Evolutionary conservation across 2,797 vertebrate genomes (phyloP).

Genomic region (Gallinago solitaria): DNA sequence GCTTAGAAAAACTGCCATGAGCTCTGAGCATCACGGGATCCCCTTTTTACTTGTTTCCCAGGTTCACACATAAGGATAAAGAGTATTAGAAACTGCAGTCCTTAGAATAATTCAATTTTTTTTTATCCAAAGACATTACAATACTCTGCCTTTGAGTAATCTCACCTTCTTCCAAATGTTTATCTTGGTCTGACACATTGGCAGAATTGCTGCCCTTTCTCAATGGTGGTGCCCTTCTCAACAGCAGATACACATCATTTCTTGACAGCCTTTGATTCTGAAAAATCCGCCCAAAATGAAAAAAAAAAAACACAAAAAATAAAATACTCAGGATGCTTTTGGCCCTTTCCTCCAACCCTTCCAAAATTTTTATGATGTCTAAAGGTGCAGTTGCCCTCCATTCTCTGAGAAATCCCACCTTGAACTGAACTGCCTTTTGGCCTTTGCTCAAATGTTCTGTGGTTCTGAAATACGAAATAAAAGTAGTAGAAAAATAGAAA

Average conservation of each 20-base stretch:
- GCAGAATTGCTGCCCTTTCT: neutral
- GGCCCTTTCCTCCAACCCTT: neutral
- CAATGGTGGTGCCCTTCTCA: neutral
- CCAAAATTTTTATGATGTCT: neutral
- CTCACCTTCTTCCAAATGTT: neutral
- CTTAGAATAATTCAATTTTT: neutral
- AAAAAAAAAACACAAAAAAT: too few species aligned
- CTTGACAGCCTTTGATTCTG: neutral
- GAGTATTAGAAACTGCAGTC: neutral
- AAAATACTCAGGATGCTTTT: neutral
- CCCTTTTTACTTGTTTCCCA: neutral
- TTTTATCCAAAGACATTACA: neutral
- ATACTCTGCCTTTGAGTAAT: neutral
- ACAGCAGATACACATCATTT: neutral
- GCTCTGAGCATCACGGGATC: neutral
- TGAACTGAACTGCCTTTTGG: neutral
- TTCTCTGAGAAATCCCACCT: neutral
- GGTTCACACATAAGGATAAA: neutral
- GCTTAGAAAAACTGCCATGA: neutral
- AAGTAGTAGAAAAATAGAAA: neutral
- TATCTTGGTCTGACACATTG: neutral
- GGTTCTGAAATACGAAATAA: neutral
- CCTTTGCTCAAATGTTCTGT: neutral
- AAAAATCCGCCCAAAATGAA: neutral
- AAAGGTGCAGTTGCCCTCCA: neutral